Evolutionary conservation across 2,113 vertebrate species (phyloP), one percentile per base, ranked within the genome.

Genomic region (Lonchura striata): DNA sequence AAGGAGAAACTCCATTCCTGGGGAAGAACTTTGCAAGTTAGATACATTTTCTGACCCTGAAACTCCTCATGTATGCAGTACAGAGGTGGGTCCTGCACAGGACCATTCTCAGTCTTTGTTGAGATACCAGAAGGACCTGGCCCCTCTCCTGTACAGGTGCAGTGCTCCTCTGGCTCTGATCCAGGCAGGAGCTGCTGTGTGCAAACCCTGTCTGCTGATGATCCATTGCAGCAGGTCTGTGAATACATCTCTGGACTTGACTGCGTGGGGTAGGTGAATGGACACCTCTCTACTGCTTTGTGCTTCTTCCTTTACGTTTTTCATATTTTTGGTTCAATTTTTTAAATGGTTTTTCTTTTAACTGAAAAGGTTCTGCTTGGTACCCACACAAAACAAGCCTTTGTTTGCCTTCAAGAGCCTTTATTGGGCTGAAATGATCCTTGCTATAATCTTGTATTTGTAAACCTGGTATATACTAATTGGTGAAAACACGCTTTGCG

Each of bases 11-110:
- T 44, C 60, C 2, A 3, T 77, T 88, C 33, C 44, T 53, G 35
- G 59, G 72, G 81, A 87, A 54, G 42, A 53, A 25, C 25, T 42
- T 46, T 35, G 17, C 49, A 22, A 46, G 42, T 60, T 49, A 68
- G 61, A 23, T 74, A 18, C 1, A 0, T 79, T 89, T 9, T 77
- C 16, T 91, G 74, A 25, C 52, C 13, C 1, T 66, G 39, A 37
- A 63, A 18, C 17, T 53, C 33, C 19, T 72, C 1, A 2, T 1
- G 2, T 42, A 0, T 14, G 7, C 7, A 30, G 31, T n/a, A 24
- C 19, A 59, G 64, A 39, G 10, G 28, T 79, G 63, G 42, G 21
- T 84, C 37, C 37, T 87, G 31, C 31, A 3, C 17, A 27, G 71
- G 53, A 59, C 16, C 3, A 1, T 65, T 69, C 24, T 16, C 27